Evolutionary conservation across 2,888 invertebrate species (phyloP).

Genomic region (Eurytoma californica): DNA sequence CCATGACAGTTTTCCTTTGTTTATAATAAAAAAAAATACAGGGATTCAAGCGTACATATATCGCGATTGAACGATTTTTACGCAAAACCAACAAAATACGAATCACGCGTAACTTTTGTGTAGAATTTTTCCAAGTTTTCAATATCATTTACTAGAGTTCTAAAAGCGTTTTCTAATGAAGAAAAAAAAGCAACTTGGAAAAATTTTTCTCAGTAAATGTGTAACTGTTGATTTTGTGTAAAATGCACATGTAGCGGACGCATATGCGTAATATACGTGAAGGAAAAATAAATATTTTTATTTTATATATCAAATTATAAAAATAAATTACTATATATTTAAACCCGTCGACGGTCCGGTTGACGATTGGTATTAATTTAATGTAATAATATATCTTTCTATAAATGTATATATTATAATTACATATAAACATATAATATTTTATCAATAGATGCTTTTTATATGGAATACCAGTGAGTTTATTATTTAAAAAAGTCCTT

Average conservation of each 20-base stretch:
- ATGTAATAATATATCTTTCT: constrained; percentile 40
- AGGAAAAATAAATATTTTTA: constrained; percentile 39
- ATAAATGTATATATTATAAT: constrained; percentile 43
- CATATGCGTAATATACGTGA: constrained; percentile 9
- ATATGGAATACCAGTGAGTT: constrained; percentile 33
- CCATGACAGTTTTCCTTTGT: constrained; percentile 46
- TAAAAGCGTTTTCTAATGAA: no score
- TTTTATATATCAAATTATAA: constrained; percentile 47
- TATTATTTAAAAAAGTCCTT: constrained; percentile 1
- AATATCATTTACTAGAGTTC: no score
- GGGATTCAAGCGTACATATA: constrained; percentile 36
- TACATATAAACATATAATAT: constrained; percentile 42
- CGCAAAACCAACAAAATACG: no score
- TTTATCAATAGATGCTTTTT: constrained; percentile 54
- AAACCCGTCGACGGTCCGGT: background rate
- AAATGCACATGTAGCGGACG: background rate
- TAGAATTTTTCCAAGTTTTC: no score
- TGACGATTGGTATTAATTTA: constrained; percentile 33
- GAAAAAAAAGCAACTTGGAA: no score
- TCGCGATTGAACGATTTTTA: constrained; percentile 7
- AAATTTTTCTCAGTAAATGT: no score
- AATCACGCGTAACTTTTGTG: no score
- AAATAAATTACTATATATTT: constrained; percentile 38
- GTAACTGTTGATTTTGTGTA: no score
- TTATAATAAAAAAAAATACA: constrained; percentile 45